Evolutionary conservation across 2,113 vertebrate species (phyloP), one percentile per base, ranked within the genome.

Genomic region (Rhinichthys klamathensis): DNA sequence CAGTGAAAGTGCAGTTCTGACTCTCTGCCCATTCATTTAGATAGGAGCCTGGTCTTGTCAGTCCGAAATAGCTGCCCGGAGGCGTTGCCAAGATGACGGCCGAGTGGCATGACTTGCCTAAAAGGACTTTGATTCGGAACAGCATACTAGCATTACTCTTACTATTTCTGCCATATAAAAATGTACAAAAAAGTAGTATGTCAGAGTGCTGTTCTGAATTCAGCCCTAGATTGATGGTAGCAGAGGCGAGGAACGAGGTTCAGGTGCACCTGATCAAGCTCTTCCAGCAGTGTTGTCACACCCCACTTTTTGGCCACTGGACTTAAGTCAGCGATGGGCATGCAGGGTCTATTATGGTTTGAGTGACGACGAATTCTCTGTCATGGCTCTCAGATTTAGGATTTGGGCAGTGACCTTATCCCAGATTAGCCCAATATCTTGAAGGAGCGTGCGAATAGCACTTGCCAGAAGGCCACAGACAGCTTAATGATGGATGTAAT

Each of bases 401-500:
- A 41, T 38, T 41, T 41, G 21, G 54, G 21, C 6, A 25, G 21
- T 60, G 21, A 77, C 54, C 11, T 61, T 32, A 79, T 58, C 74
- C 27, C 32, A 16, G 41, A 81, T 81, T 30, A 60, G 61, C n/a
- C 41, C 25, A 30, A 46, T 69, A 67, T 49, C 16, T 67, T 32
- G 15, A 44, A 78, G 5, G 21, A 58, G 44, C 44, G 7, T 51
- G 79, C 41, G n/a, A 69, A 23, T 69, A 11, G 54, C 38, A 23
- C 1, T 21, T 54, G 82, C 16, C 41, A 72, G 65, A 49, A 60
- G 54, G 81, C 60, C 21, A 51, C 21, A 56, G 75, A 25, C 75
- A 38, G 25, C 49, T 73, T 86, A 86, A 86, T 80, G 75, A 49
- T 12, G 58, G 80, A 82, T 84, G 82, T 82, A 75, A 82, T 69